phyloP scores from a whole-genome alignment of 1,140 invertebrate species.

The Microplitis mediator region DNA sequence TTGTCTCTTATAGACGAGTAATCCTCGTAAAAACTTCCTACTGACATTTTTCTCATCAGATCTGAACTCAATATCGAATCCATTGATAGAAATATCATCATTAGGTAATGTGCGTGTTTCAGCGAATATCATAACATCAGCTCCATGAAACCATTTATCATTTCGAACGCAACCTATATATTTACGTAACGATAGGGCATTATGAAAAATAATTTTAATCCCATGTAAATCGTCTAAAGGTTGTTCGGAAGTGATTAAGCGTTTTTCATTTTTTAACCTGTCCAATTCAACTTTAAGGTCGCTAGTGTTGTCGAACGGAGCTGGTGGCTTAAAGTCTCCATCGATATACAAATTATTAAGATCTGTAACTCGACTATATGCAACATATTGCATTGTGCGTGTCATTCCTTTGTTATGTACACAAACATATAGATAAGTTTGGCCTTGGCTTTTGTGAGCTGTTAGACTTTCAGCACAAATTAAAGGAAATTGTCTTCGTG shows the following conservation, averaged over 20 bases:
- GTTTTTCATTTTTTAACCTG: constrained; percentile 1
- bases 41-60: background rate
- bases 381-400: too few relatives aligned
- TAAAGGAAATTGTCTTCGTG: too few relatives aligned
- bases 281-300: background rate
- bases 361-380: too few relatives aligned
- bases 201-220: too few relatives aligned
- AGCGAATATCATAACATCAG: background rate
- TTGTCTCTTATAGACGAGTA: background rate
- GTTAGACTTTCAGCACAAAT: too few relatives aligned
- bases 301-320: background rate
- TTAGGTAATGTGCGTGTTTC: background rate
- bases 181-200: background rate
- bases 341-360: too few relatives aligned
- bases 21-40: background rate
- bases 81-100: background rate
- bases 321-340: too few relatives aligned
- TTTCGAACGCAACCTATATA: background rate
- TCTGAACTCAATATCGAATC: background rate
- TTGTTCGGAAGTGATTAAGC: background rate
- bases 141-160: background rate
- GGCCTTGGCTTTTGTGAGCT: too few relatives aligned
- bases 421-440: too few relatives aligned
- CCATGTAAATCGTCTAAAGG: background rate
- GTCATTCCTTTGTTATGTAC: too few relatives aligned